Conservation (phyloP, 2,797 vertebrate genomes). For the Pangasius krempfi region DNA sequence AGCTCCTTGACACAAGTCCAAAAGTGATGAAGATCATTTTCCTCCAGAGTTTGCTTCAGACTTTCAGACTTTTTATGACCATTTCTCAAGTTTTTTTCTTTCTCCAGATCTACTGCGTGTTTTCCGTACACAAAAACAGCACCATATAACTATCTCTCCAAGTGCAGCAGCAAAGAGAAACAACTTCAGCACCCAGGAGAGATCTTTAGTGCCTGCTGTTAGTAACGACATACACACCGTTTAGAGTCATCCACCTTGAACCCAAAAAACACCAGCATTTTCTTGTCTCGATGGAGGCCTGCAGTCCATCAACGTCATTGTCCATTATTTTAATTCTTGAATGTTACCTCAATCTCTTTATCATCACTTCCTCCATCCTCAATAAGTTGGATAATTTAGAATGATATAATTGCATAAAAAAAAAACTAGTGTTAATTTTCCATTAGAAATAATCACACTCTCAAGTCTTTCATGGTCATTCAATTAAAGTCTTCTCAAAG, state of each 20-base stretch:
- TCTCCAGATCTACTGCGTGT: background rate
- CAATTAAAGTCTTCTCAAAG: conserved; percentile 75
- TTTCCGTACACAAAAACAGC: background rate
- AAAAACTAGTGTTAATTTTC: background rate
- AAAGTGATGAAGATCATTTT: background rate
- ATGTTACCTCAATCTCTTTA: conserved; percentile 7
- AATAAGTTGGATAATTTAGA: background rate
- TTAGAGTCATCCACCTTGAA: conserved; percentile 16
- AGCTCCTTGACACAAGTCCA: background rate
- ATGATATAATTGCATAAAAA: background rate
- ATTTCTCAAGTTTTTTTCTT: background rate
- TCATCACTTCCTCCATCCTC: background rate
- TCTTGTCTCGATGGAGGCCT: background rate
- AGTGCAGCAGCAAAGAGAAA: conserved; percentile 53
- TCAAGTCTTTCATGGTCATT: conserved; percentile 64
- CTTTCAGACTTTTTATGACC: background rate
- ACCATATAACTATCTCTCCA: conserved; percentile 18
- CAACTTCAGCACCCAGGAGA: conserved; percentile 83
- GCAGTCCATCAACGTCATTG: background rate
- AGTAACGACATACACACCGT: conserved; percentile 55
- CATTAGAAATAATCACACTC: conserved; percentile 37
- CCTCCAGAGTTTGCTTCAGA: background rate
- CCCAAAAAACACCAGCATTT: conserved; percentile 26
- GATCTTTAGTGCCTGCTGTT: conserved; percentile 70
- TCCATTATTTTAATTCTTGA: background rate